A percentile compares a stretch with the other conserved stretches of the same genome.
These are phyloP conservation scores for Sinocyclocheilus anophthalmus DNA, from an alignment of 2,113 vertebrate genomes.

Conservation along the genomic window DNA sequence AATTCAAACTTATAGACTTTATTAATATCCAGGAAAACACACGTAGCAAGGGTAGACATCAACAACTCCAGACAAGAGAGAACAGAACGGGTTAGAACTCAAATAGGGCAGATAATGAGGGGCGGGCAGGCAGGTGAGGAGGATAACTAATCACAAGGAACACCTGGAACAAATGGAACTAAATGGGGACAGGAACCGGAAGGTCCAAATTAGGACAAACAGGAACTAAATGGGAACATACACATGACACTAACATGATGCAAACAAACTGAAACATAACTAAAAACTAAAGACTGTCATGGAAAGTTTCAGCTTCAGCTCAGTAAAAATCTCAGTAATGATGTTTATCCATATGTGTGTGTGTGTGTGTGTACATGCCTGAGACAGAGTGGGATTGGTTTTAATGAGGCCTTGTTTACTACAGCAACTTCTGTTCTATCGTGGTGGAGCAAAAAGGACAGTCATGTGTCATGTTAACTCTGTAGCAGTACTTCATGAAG, in stretches of 20 bases:
- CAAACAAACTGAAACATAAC: neutral
- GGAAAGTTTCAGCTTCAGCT: neutral
- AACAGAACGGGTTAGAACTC: no score
- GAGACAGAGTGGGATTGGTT: neutral
- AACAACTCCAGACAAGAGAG: no score
- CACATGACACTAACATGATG: neutral
- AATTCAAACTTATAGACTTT: no score
- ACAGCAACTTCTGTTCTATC: slow-evolving; percentile 24
- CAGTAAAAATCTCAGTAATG: neutral
- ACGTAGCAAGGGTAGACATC: no score
- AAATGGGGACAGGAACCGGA: no score
- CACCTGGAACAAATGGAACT: no score
- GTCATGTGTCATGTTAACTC: neutral
- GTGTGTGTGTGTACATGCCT: slow-evolving; percentile 14
- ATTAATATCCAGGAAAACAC: no score
- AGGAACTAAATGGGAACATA: no score
- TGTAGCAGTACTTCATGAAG: neutral
- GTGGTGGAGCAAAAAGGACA: neutral
- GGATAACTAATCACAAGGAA: no score
- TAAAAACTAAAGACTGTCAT: neutral
- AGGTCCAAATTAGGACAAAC: no score
- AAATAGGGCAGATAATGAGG: no score
- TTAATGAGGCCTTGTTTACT: slow-evolving; percentile 61
- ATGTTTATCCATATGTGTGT: slow-evolving; percentile 18
- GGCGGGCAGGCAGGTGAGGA: no score